Percentiles rank a stretch among this genome's conserved stretches.
These are phyloP conservation scores for Meiosimyza decipiens DNA, from an alignment of 2,888 invertebrate species.

Conservation along the genomic window DNA sequence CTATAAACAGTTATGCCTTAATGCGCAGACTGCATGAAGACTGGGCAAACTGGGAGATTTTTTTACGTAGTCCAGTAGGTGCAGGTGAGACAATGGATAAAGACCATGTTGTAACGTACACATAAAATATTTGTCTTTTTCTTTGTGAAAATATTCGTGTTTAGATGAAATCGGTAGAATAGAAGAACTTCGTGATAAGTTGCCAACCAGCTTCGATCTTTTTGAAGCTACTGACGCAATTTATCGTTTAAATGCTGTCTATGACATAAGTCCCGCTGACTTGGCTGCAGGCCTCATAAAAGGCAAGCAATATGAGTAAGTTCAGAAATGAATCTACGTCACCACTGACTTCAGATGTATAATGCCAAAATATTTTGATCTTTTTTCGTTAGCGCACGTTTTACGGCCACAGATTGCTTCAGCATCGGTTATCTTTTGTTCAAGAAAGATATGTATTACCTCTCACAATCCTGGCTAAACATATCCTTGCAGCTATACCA, in stretches of 20 bases:
- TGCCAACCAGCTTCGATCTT: slow-evolving; percentile 77
- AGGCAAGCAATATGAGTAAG: slow-evolving; percentile 48
- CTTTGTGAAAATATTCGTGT: background rate
- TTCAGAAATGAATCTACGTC: too few relatives aligned
- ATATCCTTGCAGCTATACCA: too few relatives aligned
- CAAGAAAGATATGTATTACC: too few relatives aligned
- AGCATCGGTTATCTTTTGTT: too few relatives aligned
- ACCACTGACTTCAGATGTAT: too few relatives aligned
- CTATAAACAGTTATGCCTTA: slow-evolving; percentile 41
- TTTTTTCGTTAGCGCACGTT: too few relatives aligned
- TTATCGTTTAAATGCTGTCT: slow-evolving; percentile 74
- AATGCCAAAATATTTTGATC: background rate
- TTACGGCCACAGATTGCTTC: too few relatives aligned
- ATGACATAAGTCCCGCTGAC: slow-evolving; percentile 69
- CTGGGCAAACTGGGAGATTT: slow-evolving; percentile 43
- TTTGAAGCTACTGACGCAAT: slow-evolving; percentile 89
- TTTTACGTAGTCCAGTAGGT: slow-evolving; percentile 38
- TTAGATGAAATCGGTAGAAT: slow-evolving; percentile 35
- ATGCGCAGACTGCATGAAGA: slow-evolving; percentile 43
- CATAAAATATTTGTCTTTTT: too few relatives aligned
- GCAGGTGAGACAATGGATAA: slow-evolving; percentile 29
- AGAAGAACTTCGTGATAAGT: background rate
- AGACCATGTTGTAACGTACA: too few relatives aligned
- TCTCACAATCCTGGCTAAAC: too few relatives aligned
- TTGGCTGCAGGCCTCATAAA: slow-evolving; percentile 68